phyloP scores from a whole-genome alignment of 2,113 vertebrate genomes.

The Catharus minimus region DNA sequence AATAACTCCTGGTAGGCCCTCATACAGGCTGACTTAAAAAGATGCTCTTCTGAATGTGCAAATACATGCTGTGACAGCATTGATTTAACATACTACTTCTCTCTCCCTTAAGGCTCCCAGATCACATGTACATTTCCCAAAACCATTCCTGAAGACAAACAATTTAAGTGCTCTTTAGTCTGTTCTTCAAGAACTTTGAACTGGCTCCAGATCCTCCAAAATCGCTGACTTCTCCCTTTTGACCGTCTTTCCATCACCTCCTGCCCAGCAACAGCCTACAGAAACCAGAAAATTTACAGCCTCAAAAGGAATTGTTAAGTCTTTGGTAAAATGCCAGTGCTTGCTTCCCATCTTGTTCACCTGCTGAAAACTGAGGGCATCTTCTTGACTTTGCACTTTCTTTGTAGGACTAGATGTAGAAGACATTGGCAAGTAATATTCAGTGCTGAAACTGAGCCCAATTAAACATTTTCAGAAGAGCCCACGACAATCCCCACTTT shows the following conservation, averaged over 20 bases:
- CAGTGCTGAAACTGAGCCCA: not conserved
- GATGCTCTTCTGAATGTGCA: accelerated
- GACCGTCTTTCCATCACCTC: not conserved
- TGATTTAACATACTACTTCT: not conserved
- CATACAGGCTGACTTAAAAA: not conserved
- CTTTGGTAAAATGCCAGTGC: not conserved
- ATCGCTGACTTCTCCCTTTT: not conserved
- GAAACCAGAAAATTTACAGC: not conserved
- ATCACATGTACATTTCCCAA: not conserved
- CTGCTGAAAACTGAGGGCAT: not conserved
- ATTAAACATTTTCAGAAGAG: not conserved
- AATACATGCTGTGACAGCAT: not conserved
- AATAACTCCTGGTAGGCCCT: not conserved
- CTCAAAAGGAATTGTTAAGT: not conserved
- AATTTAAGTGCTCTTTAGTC: not conserved
- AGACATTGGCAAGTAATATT: not conserved
- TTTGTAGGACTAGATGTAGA: not conserved
- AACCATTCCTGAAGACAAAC: not conserved
- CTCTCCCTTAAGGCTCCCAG: not conserved
- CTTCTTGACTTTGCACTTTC: not conserved
- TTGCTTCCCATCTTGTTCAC: not conserved
- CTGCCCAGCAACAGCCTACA: accelerated
- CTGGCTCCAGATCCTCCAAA: not conserved
- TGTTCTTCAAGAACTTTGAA: not conserved
- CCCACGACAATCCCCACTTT: not conserved